These are phyloP conservation scores for Mythimna loreyi DNA, from an alignment of 2,888 invertebrate genomes.

Conservation along the genomic window DNA sequence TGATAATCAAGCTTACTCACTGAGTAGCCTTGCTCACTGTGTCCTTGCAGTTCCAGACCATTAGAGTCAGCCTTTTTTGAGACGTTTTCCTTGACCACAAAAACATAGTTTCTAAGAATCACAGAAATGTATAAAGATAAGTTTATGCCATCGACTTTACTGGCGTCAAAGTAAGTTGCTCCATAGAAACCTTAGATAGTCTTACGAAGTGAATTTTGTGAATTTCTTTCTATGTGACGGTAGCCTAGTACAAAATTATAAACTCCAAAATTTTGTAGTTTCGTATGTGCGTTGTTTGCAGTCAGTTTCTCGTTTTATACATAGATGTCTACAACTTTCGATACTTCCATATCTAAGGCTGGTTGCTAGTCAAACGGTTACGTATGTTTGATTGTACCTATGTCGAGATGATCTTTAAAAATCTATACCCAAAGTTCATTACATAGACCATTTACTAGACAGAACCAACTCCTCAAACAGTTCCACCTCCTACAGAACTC, in stretches of 20 bases:
- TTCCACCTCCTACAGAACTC: conserved; percentile 5
- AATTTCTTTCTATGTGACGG: no score
- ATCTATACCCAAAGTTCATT: no score
- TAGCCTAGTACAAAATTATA: no score
- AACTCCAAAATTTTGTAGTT: no score
- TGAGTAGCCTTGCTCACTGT: neutral
- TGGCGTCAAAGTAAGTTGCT: no score
- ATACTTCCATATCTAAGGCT: neutral
- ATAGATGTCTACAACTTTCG: neutral
- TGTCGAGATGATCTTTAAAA: no score
- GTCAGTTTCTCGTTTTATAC: no score
- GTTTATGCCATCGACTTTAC: no score
- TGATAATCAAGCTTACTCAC: neutral
- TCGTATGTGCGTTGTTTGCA: no score
- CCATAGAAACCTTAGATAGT: no score
- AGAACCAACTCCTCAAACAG: conserved; percentile 6
- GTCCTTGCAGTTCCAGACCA: conserved; percentile 6
- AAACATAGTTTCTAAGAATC: neutral
- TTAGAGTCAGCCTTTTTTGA: neutral
- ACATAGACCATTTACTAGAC: neutral
- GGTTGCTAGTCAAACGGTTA: neutral
- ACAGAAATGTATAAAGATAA: neutral
- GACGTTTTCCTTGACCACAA: neutral
- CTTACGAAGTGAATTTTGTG: no score
- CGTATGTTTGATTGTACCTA: no score